Conservation (phyloP, 1,140 invertebrate genomes). For the Drosophila orosa region DNA sequence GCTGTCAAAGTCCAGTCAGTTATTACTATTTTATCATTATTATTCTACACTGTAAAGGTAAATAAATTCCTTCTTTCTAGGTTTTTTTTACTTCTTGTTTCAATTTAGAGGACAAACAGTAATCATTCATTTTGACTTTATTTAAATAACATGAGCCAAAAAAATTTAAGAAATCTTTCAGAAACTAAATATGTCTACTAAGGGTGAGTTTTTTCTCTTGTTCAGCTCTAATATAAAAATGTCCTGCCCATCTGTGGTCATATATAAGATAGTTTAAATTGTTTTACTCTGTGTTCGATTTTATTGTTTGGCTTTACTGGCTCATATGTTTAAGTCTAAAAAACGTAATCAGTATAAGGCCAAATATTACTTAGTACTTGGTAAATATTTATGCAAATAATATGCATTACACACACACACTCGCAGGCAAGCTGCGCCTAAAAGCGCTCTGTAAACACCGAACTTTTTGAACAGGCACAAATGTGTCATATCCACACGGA, state of each 20-base stretch:
- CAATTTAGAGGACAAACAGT: too few species aligned
- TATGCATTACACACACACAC: conserved; percentile 68
- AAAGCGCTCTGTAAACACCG: conserved; percentile 68
- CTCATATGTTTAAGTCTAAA: conserved; percentile 15
- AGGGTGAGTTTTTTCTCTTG: too few species aligned
- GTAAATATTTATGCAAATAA: conserved; percentile 80
- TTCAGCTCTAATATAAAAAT: background rate
- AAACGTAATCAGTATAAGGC: conserved; percentile 13
- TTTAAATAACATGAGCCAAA: too few species aligned
- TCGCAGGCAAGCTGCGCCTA: conserved; percentile 43
- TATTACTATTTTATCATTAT: background rate
- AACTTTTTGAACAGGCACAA: conserved; percentile 67
- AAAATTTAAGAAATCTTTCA: too few species aligned
- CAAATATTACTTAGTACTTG: conserved; percentile 54
- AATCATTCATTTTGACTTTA: too few species aligned
- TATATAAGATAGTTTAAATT: background rate
- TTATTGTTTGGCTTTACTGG: conserved; percentile 16
- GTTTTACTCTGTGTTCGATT: background rate
- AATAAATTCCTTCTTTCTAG: background rate
- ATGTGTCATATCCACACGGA: conserved; percentile 52
- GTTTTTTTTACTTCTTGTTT: too few species aligned
- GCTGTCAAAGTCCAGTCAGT: background rate
- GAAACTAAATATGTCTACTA: too few species aligned
- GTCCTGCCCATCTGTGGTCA: background rate
- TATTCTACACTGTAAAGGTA: background rate